Base-by-base conservation (phyloP, 2,113 vertebrate species). In the Malaclemys terrapin region DNA sequence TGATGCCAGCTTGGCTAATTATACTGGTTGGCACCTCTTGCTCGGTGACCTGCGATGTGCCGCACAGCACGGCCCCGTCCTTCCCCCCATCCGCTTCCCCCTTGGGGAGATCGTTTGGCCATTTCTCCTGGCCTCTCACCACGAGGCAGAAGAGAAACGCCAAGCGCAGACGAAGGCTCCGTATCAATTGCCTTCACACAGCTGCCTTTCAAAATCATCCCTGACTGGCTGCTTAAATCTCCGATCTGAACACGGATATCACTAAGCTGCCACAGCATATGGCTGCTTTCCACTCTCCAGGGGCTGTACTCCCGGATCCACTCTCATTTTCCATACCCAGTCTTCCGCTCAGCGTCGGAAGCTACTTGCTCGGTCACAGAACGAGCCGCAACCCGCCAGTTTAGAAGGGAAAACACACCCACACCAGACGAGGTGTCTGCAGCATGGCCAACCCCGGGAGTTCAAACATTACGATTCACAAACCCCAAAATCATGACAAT, bases 371-470 rank as follows among this genome's bases (percentile, higher is more conserved):
- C 59, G 10, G 59, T 31, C 59, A 29, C 10, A 29, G 59, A 62
- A 62, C 12, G 13, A 62, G 59, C 5, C 11, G 10, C 59, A 62
- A 62, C 3, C 53, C 20, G 53, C 53, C 53, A 54, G 2, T 54
- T 31, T 31, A 14, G 29, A 62, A 62, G 59, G 59, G 59, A 62
- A 62, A 62, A 31, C 29, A 31, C 57, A 54, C 53, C 53, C 53
- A 22, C 53, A 9, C 27, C 24, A 31, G 24, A 82, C 5, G 53
- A 75, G 62, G 38, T 87, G 93, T 62, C 5, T 0, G 0, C 78
- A 84, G 29, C 54, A 3, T 53, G 24, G n/a, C 75, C 20, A 2
- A 14, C 11, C 84, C 62, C 0, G 1, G 1, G 16, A 19, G 65
- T n/a, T 69, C 65, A 19, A 69, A 35, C 31, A 69, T 20, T 35